Conservation (phyloP, 2,888 invertebrate species). For the Rotaria sp. region DNA sequence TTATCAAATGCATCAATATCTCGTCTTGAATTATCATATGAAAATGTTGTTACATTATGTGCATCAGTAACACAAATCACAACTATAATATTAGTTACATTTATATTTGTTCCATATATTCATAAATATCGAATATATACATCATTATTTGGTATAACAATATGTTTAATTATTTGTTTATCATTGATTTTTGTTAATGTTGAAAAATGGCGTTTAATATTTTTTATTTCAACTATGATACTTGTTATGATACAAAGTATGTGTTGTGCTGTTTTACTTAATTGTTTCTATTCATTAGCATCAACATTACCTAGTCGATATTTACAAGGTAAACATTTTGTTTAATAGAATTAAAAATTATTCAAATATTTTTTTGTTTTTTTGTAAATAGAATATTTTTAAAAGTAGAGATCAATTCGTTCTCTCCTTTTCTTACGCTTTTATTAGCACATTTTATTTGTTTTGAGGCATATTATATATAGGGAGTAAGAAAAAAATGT, state of each 20-base stretch:
- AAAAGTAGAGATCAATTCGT: too few relatives aligned
- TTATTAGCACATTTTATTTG: too few relatives aligned
- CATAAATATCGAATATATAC: neutral
- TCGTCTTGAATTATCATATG: neutral
- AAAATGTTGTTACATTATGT: neutral
- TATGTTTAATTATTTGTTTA: neutral
- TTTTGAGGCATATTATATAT: too few relatives aligned
- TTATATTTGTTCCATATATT: neutral
- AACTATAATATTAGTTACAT: neutral
- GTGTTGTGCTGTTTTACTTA: neutral
- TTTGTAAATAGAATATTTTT: too few relatives aligned
- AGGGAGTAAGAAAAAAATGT: too few relatives aligned
- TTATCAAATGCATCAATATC: neutral
- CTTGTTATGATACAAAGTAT: neutral
- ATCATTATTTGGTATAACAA: neutral
- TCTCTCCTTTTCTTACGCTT: too few relatives aligned
- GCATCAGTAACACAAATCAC: neutral
- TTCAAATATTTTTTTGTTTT: too few relatives aligned
- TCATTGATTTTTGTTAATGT: neutral
- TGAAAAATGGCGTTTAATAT: neutral
- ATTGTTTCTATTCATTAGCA: conserved; percentile 10
- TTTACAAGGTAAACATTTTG: neutral
- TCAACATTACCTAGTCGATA: neutral
- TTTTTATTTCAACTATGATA: neutral
- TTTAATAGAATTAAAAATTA: neutral